Evolutionary conservation across 2,797 vertebrate genomes (phyloP).

Genomic region (Esox lucius): DNA sequence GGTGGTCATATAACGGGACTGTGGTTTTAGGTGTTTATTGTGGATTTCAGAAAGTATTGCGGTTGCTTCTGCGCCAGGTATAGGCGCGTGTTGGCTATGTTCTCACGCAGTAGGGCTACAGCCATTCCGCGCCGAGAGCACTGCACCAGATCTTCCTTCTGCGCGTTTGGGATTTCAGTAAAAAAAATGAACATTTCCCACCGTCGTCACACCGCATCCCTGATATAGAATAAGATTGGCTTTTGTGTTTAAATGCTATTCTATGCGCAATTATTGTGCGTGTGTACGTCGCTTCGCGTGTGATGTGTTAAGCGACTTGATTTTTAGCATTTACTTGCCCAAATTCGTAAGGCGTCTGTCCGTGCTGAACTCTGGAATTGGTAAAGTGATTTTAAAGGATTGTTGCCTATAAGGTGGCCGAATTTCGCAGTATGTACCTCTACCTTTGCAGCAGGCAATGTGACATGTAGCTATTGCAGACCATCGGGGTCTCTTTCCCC

Average conservation of each 20-base stretch:
- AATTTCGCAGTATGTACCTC: constrained; percentile 14
- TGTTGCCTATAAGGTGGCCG: neutral
- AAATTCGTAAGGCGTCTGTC: neutral
- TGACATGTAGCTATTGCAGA: neutral
- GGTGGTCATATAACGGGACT: constrained; percentile 31
- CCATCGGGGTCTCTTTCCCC: neutral
- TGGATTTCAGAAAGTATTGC: constrained; percentile 30
- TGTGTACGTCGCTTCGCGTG: neutral
- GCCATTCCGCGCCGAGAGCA: constrained; percentile 38
- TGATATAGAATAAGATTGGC: constrained; percentile 5
- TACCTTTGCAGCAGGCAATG: constrained; percentile 7
- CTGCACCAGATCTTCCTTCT: constrained; percentile 69
- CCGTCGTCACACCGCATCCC: constrained; percentile 13
- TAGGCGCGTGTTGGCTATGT: constrained; percentile 71
- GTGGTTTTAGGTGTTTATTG: constrained; percentile 12
- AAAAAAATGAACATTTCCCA: constrained; percentile 16
- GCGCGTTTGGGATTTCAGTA: constrained; percentile 39
- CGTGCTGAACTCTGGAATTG: neutral
- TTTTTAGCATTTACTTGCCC: constrained; percentile 2
- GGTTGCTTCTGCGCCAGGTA: constrained; percentile 63
- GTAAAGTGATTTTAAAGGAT: neutral
- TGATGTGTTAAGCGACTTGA: constrained; percentile 7
- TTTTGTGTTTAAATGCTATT: neutral
- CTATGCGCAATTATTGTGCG: constrained; percentile 8
- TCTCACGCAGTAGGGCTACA: constrained; percentile 33